Base-by-base conservation (phyloP, 2,888 invertebrate species). In the Eurytoma californica region DNA sequence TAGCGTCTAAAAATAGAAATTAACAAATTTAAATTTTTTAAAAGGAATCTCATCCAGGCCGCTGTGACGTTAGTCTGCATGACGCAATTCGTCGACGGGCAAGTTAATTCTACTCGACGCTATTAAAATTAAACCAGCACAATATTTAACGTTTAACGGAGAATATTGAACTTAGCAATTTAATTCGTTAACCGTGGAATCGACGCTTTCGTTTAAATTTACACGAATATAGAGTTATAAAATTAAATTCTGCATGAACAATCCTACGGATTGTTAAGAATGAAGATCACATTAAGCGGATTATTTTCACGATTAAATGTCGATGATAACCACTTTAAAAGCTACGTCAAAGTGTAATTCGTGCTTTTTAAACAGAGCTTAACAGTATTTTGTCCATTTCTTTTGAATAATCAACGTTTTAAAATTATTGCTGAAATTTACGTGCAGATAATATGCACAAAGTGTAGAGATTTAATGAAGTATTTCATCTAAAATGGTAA, bases 51-150 rank as follows among this genome's bases (percentile, higher is more conserved):
- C 55, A 18, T 39, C 5, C 53, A 65, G 20, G 9, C 12, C 7
- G 47, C 53, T 24, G 49, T 51, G 60, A 72, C 51, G 24, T 12
- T 3, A 49, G 39, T 30, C 61, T 9, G 24, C 53, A 65, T 69
- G 76, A 76, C 76, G 76, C 57, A 69, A 76, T 69, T 55, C 28
- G 24, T 39, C 68, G 67, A 78, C 72, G 68, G 24, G 39, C 47
- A 53, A 39, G 3, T 55, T 49, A 61, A 67, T 72, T 68, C 30
- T 30, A 28, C 49, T 63, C 47, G 4, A 60, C 12, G 30, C 20
- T 53, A 74, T 79, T 69, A 60, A 65, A 70, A 70, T 65, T 58
- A 74, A 74, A 70, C 28, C 65, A 65, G 16, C 16, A n/a, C 30
- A 74, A 69, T 51, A 60, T 53, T 69, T 58, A 20, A 66, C 47